Base-by-base conservation (phyloP, 2,797 vertebrate species). In the Myoxocephalus aenaeus region DNA sequence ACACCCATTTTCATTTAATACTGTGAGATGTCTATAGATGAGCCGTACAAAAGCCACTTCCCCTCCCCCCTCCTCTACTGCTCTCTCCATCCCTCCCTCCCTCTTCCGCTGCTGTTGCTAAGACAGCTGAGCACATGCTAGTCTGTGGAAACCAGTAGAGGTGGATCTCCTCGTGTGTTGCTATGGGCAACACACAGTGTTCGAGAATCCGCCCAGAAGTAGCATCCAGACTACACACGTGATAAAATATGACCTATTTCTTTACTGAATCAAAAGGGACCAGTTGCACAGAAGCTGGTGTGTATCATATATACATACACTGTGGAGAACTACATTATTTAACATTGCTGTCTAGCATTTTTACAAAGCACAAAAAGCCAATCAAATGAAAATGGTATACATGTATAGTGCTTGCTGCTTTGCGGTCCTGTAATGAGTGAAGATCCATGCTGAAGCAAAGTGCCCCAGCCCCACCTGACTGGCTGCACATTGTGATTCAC, bases 81-180 rank as follows among this genome's bases (percentile, higher is more conserved):
- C 81, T 89, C 75, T 71, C 74, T 70, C 61, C 75, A 46, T 76
- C 57, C 51, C 58, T 77, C 76, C 71, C 81, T 82, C 84, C 80
- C 84, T 89, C 79, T 88, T 87, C 70, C 51, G 40, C 86, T 87
- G 87, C 91, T 92, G 92, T 94, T 93, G 90, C 93, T 92, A 94
- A 87, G 93, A 93, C 85, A 0, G 34, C 77, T 73, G 81, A 81
- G 69, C 18, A 58, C 81, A 79, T 72, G 74, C 80, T 83, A 79
- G 89, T 86, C 78, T 84, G 82, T 84, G 79, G 79, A 90, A 90
- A 89, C 87, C 89, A 90, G 88, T 82, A 86, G 87, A 90, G 87
- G 88, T 88, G 90, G 90, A 80, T 92, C 83, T 91, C 89, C 82
- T 69, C 48, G 57, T 86, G 77, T 75, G 93, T 94, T 94, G 93